Conservation (phyloP, 2,113 vertebrate species). For the Halcyon senegalensis region DNA sequence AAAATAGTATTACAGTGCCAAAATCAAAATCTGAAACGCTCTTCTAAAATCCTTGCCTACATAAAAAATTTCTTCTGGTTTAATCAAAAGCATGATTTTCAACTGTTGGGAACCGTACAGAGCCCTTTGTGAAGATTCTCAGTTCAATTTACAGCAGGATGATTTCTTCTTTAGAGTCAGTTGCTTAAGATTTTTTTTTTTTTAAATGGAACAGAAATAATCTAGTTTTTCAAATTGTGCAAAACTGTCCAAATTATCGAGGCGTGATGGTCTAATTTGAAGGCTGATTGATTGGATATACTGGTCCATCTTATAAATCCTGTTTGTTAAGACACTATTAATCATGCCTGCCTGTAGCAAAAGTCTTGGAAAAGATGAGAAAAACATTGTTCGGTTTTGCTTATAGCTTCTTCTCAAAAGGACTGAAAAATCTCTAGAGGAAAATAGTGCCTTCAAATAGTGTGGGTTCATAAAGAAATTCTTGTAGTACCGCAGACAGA, state of each 20-base stretch:
- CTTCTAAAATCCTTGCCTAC: not conserved
- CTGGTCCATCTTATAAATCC: not conserved
- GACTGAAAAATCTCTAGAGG: not conserved
- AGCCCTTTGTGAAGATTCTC: not conserved
- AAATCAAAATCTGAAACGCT: not conserved
- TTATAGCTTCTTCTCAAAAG: not conserved
- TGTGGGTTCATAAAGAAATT: not conserved
- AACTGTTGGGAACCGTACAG: not conserved
- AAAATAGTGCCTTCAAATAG: not conserved
- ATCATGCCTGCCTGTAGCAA: not conserved
- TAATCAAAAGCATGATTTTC: not conserved
- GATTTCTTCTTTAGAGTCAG: not conserved
- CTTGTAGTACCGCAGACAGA: not conserved
- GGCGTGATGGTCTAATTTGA: not conserved
- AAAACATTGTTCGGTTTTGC: not conserved
- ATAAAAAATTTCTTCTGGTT: not conserved
- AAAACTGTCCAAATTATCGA: not conserved
- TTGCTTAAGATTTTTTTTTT: not conserved
- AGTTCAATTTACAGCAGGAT: not conserved
- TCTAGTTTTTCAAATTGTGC: not conserved
- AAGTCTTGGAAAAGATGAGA: not conserved
- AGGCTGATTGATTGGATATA: not conserved
- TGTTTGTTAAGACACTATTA: not conserved
- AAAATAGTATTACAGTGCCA: not conserved
- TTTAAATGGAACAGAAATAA: not conserved